Percentiles rank a stretch among this genome's conserved stretches.
Evolutionary conservation across 2,113 vertebrate species (phyloP).

Genomic region (Oryzias curvinotus): DNA sequence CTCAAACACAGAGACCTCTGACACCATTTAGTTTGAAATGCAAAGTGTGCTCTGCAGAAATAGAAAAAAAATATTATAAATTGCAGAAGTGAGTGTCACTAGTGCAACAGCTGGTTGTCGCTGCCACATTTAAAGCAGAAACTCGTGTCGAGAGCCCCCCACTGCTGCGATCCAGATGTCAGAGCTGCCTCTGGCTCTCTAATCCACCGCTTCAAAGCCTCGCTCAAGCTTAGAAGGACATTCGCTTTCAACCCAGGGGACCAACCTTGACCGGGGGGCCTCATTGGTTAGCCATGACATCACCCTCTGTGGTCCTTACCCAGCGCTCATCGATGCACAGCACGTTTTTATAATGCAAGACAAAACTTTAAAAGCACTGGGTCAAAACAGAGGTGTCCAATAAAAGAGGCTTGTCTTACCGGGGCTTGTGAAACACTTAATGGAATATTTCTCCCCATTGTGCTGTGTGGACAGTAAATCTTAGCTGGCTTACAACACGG

Average conservation of each 20-base stretch:
- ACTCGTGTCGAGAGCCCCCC: slow-evolving; percentile 34
- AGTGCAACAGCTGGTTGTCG: slow-evolving; percentile 59
- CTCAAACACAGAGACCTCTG: slow-evolving; percentile 46
- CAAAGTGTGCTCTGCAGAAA: neutral
- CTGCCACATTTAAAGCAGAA: slow-evolving; percentile 46
- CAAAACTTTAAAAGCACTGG: slow-evolving; percentile 31
- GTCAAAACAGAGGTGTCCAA: slow-evolving; percentile 28
- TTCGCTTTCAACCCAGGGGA: slow-evolving; percentile 38
- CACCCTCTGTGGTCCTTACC: slow-evolving; percentile 41
- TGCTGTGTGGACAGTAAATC: slow-evolving; percentile 35
- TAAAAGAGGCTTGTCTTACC: slow-evolving; percentile 36
- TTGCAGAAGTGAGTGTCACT: slow-evolving; percentile 49
- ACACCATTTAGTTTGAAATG: slow-evolving; percentile 30
- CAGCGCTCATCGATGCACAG: slow-evolving; percentile 35
- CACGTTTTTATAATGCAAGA: slow-evolving; percentile 51
- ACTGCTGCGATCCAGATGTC: slow-evolving; percentile 62
- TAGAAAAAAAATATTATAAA: slow-evolving; percentile 7
- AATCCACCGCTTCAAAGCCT: slow-evolving; percentile 56
- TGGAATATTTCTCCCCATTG: slow-evolving; percentile 44
- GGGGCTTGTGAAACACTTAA: slow-evolving; percentile 50
- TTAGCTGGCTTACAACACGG: slow-evolving; percentile 17
- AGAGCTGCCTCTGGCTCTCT: slow-evolving; percentile 35
- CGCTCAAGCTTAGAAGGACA: slow-evolving; percentile 46
- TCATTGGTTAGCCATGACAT: slow-evolving; percentile 58
- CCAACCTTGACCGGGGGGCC: slow-evolving; percentile 43